Conservation (phyloP, 2,888 invertebrate genomes). For the Andricus quercusramuli region DNA sequence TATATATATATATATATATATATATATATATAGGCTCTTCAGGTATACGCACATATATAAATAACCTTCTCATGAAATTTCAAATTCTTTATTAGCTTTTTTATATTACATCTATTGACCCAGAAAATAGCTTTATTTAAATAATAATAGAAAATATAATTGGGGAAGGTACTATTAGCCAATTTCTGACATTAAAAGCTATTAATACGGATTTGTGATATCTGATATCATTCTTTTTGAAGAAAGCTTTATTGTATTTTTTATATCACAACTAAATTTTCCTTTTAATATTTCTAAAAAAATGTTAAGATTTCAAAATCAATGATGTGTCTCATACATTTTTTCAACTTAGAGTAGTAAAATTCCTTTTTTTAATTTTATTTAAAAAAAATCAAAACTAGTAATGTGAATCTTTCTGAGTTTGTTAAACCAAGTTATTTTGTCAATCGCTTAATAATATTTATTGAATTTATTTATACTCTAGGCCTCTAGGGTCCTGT, state of each 20-base stretch:
- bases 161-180: neutral
- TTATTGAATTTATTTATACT: too few relatives aligned
- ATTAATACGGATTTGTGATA: neutral
- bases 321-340: too few relatives aligned
- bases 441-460: too few relatives aligned
- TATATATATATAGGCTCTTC: slow-evolving; percentile 8
- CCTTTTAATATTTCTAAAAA: too few relatives aligned
- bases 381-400: too few relatives aligned
- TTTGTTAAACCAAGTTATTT: too few relatives aligned
- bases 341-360: too few relatives aligned
- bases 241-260: neutral
- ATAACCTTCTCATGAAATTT: slow-evolving; percentile 18
- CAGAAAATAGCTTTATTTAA: slow-evolving; percentile 1
- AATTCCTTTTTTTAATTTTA: neutral
- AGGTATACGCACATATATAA: slow-evolving; percentile 5
- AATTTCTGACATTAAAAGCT: neutral
- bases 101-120: neutral
- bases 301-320: too few relatives aligned
- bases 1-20: too few relatives aligned
- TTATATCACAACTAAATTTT: neutral
- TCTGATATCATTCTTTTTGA: neutral
- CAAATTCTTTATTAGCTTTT: slow-evolving; percentile 3
- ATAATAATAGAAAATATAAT: slow-evolving; percentile 19
- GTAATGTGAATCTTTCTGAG: too few relatives aligned
- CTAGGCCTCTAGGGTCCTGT: too few relatives aligned